Base-by-base conservation (phyloP, 2,888 invertebrate genomes). In the Drosophila subsilvestris region DNA sequence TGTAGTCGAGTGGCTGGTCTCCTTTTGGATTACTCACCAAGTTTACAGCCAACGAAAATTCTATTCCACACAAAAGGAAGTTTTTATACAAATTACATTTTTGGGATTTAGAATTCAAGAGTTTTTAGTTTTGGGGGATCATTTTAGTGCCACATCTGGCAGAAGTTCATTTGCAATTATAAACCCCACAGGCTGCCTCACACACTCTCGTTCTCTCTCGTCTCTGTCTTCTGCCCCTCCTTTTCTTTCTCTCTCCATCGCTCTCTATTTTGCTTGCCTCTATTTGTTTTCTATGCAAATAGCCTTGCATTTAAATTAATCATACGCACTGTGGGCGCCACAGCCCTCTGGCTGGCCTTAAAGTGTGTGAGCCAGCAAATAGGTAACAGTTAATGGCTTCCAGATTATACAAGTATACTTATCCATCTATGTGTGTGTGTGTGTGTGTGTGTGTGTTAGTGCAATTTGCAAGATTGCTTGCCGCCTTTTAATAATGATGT, bases 281-380 rank as follows among this genome's bases (percentile, higher is more conserved):
- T 57, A 57, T 50, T 62, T 51, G 69, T 68, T 45, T 53, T 55
- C 55, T 75, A 82, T 79, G 86, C 83, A 82, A 84, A 88, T 86
- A 78, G 66, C 80, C 75, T 74, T 86, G 84, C 88, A 83, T 85
- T 88, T 88, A 83, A 85, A 85, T 88, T 88, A 85, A 85, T 85
- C 85, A 85, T 88, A 85, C 88, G 84, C 84, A 80, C 73, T 72
- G 83, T 87, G 68, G 60, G 75, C 58, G 44, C 17, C 18, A 27
- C 25, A 25, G 25, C 43, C 17, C 45, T 51, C 50, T 44, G 47
- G 32, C 25, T 25, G 56, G 32, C 62, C 37, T 37, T 37, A 37
- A 37, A 37, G 25, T 63, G 49, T 63, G 32, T 32, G 22, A 2
- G 53, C n/a, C 43, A 29, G 54, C 44, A 51, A 53, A 48, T 53